A percentile compares a stretch with the other conserved stretches of the same genome.
Conservation (phyloP, 2,888 invertebrate genomes). For the Trimorus sp. region DNA sequence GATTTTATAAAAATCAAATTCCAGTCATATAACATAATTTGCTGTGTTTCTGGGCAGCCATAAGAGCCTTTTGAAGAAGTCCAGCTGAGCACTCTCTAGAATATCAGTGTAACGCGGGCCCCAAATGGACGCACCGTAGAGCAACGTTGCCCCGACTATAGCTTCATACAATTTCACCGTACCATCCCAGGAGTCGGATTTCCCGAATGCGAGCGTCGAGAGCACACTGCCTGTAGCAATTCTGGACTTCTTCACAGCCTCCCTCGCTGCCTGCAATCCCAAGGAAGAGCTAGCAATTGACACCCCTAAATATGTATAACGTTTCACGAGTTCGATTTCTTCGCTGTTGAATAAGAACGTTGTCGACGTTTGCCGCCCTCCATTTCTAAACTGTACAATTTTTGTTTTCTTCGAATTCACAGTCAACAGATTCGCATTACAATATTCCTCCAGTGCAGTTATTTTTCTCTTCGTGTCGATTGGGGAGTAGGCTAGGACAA, state of each 20-base stretch:
- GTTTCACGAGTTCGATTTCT: slow-evolving; percentile 21
- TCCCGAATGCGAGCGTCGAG: slow-evolving; percentile 11
- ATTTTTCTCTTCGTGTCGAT: slow-evolving; percentile 50
- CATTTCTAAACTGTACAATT: slow-evolving; percentile 63
- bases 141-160: slow-evolving; percentile 30
- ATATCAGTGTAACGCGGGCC: slow-evolving; percentile 1
- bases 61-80: slow-evolving; percentile 18
- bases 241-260: slow-evolving; percentile 22
- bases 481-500: slow-evolving; percentile 48
- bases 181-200: slow-evolving; percentile 28
- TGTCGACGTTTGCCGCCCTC: slow-evolving; percentile 24
- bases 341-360: slow-evolving; percentile 14
- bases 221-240: slow-evolving; percentile 16
- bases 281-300: slow-evolving; percentile 19
- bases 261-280: slow-evolving; percentile 23
- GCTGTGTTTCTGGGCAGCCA: slow-evolving; percentile 16
- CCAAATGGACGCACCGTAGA: slow-evolving; percentile 32
- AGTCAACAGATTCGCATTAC: slow-evolving; percentile 41
- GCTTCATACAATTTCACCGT: slow-evolving; percentile 14
- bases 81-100: slow-evolving; percentile 6
- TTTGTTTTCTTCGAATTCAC: slow-evolving; percentile 67
- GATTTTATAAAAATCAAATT: slow-evolving; percentile 34
- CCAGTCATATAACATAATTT: slow-evolving; percentile 21
- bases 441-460: slow-evolving; percentile 45
- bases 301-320: slow-evolving; percentile 36